These are phyloP conservation scores for Halisarca cf. caerulea DNA, from an alignment of 37 sponge, comb jelly and placozoan genomes.

Conservation along the genomic window DNA sequence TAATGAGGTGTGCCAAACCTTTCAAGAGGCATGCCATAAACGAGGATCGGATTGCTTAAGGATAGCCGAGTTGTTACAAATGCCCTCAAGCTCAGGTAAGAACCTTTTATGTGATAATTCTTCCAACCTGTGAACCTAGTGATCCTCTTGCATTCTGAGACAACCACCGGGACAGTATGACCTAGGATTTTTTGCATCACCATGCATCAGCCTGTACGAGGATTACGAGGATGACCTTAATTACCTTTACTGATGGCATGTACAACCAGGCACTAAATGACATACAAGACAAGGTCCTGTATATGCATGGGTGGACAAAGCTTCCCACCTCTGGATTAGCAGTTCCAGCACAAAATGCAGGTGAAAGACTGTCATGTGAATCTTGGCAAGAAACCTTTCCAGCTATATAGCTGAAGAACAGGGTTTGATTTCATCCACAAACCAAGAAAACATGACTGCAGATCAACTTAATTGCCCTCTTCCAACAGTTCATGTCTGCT, in stretches of 20 bases:
- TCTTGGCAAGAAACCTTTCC: background rate
- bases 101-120: conserved; percentile 41
- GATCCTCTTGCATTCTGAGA: conserved; percentile 28
- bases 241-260: conserved; percentile 16
- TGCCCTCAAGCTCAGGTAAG: conserved; percentile 30
- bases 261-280: conserved; percentile 11
- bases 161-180: conserved; percentile 30
- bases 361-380: background rate
- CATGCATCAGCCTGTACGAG: background rate
- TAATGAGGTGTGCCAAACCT: too few species aligned
- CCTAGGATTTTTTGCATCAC: conserved; percentile 38
- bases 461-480: too few species aligned
- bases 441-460: too few species aligned
- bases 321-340: conserved; percentile 29
- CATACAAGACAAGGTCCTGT: conserved; percentile 34
- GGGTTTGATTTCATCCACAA: background rate
- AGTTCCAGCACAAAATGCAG: conserved; percentile 19
- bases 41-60: too few species aligned
- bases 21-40: too few species aligned
- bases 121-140: background rate
- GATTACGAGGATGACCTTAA: too few species aligned
- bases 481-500: too few species aligned
- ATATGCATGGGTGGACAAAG: conserved; percentile 19
- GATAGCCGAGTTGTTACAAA: conserved; percentile 9
- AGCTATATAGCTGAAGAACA: conserved; percentile 1